Evolutionary conservation across 2,113 vertebrate genomes (phyloP).

Genomic region (Zeus faber): DNA sequence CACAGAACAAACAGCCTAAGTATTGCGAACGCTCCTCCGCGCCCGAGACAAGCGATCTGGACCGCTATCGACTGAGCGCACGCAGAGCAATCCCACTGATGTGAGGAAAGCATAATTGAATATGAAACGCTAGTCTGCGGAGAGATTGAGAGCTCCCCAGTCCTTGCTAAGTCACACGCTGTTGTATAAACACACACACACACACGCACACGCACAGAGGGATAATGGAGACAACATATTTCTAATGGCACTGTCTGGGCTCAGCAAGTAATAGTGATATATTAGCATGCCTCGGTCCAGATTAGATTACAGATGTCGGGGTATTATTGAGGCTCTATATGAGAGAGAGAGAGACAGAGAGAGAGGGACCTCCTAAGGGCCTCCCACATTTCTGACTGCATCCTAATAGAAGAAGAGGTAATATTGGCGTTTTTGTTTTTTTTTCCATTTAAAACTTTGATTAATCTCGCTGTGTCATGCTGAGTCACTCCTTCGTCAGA

Average conservation of each 20-base stretch:
- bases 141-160: constrained; percentile 36
- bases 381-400: constrained; percentile 37
- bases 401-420: constrained; percentile 31
- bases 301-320: constrained; percentile 60
- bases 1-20: no score
- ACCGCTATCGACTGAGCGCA: no score
- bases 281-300: constrained; percentile 50
- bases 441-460: constrained; percentile 46
- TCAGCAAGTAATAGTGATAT: constrained; percentile 62
- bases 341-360: no score
- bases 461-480: constrained; percentile 39
- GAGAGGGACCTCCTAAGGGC: no score
- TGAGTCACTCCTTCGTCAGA: constrained; percentile 27
- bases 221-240: constrained; percentile 61
- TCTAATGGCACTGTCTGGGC: constrained; percentile 58
- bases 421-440: constrained; percentile 44
- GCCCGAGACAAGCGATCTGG: no score
- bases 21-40: no score
- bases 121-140: constrained; percentile 45
- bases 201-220: constrained; percentile 10
- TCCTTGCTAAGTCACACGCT: constrained; percentile 39
- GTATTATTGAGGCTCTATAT: constrained; percentile 19
- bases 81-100: constrained; percentile 43
- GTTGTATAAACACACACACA: not conserved
- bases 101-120: constrained; percentile 57